phyloP scores from a whole-genome alignment of 2,113 vertebrate species.

The Ceyx cyanopectus region DNA sequence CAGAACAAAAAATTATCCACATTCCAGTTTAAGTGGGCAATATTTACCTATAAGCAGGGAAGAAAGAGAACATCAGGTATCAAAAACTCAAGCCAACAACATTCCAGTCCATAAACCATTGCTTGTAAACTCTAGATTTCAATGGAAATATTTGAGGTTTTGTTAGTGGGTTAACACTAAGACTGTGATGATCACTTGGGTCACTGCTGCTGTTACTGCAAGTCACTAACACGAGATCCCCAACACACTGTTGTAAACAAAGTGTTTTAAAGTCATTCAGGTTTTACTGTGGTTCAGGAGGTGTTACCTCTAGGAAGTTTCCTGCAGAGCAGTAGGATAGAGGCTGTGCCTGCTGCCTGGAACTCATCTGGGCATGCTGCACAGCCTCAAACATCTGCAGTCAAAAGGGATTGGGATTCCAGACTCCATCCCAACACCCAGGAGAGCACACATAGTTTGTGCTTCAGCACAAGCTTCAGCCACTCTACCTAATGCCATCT shows the following conservation, averaged over 20 bases:
- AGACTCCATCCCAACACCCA: background rate
- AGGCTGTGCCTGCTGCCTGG: background rate
- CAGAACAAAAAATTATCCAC: background rate
- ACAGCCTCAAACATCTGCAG: background rate
- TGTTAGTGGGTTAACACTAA: background rate
- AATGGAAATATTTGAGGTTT: background rate
- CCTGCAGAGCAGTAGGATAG: background rate
- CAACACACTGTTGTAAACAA: background rate
- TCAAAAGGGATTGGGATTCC: background rate
- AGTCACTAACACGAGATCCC: background rate
- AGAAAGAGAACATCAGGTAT: background rate
- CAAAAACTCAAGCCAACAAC: background rate
- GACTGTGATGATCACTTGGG: background rate
- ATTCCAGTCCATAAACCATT: background rate
- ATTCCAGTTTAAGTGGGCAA: background rate
- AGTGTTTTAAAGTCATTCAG: background rate
- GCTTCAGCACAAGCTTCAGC: background rate
- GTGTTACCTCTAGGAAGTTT: background rate
- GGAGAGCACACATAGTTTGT: background rate
- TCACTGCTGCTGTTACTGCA: background rate
- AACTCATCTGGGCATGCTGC: background rate
- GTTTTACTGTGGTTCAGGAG: background rate
- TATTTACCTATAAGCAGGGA: background rate
- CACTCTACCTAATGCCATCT: background rate
- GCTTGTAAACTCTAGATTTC: background rate